Conservation (phyloP, 2,113 vertebrate species). For the Eubucco bourcierii region DNA sequence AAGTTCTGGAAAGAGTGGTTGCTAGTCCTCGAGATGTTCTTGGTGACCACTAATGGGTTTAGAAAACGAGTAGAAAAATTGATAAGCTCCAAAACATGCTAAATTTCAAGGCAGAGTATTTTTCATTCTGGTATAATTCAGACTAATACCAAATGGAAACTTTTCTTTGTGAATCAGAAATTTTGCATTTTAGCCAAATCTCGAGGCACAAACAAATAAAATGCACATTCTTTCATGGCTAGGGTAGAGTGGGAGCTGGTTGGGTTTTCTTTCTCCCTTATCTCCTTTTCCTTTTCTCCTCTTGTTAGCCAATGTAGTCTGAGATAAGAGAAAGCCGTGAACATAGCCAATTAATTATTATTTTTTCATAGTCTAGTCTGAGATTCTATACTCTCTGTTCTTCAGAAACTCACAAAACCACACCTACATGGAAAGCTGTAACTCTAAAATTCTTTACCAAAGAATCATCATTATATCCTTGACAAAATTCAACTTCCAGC, state of each 20-base stretch:
- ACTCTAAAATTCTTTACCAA: background rate
- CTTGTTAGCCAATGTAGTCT: background rate
- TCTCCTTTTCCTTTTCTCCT: background rate
- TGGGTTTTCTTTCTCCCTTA: background rate
- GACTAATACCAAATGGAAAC: background rate
- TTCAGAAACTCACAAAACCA: background rate
- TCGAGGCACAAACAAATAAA: background rate
- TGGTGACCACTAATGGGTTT: background rate
- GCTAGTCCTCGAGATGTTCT: background rate
- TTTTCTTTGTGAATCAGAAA: background rate
- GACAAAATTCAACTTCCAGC: background rate
- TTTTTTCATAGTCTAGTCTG: background rate
- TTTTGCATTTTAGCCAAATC: background rate
- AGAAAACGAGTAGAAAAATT: background rate
- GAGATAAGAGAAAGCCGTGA: background rate
- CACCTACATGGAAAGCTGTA: background rate
- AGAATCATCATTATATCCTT: background rate
- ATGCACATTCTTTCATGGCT: fast-evolving
- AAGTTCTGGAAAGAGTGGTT: background rate
- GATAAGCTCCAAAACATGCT: background rate
- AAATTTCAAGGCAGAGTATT: background rate
- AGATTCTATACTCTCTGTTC: background rate
- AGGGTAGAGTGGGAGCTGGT: background rate
- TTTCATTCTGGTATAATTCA: background rate
- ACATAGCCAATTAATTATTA: background rate